Evolutionary conservation across 2,888 invertebrate genomes (phyloP), one percentile per base, ranked within the genome.

Genomic region (Barypeithes pellucidus): DNA sequence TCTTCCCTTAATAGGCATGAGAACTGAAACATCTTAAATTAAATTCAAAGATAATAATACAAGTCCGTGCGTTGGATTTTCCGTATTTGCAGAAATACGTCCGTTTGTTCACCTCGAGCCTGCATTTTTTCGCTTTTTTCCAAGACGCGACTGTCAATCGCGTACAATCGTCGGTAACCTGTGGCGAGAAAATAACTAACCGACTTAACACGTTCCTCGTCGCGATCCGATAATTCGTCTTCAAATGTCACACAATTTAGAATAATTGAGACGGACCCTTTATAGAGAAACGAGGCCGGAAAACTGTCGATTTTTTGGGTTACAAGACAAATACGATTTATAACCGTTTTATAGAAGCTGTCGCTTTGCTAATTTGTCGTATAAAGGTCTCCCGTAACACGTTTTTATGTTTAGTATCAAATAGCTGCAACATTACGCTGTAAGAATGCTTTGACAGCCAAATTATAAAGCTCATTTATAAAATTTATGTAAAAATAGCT

Each of bases 181-280:
- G 72, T 75, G 72, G 75, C 74, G 84, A 85, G 85, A 85, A 84
- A 85, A 85, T 85, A 85, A 85, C 85, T 84, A 85, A 85, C 84
- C 84, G 80, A 84, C 82, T 84, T 85, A 84, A 85, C 85, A 84
- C 85, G 85, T 82, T 81, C 81, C 80, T 83, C 83, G 84, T 84
- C 81, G 84, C 81, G 84, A 81, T 80, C 79, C 82, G 83, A 84
- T 85, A 85, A 85, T 85, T 85, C 85, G 84, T 85, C 85, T 81
- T 78, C 80, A 77, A 77, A 79, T 76, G 80, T 81, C 81, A 80
- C 79, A 77, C 76, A 65, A 75, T 79, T 77, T 76, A 52, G 81
- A 81, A 82, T 81, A 82, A 82, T 82, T 80, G 80, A 79, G 77
- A 76, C 54, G 47, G 73, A 54, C 70, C 54, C 4, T 9, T 20